A percentile compares a stretch with the other conserved stretches of the same genome.
These are phyloP conservation scores for Jaculus jaculus DNA, from an alignment of 2,113 vertebrate species.

Conservation along the genomic window DNA sequence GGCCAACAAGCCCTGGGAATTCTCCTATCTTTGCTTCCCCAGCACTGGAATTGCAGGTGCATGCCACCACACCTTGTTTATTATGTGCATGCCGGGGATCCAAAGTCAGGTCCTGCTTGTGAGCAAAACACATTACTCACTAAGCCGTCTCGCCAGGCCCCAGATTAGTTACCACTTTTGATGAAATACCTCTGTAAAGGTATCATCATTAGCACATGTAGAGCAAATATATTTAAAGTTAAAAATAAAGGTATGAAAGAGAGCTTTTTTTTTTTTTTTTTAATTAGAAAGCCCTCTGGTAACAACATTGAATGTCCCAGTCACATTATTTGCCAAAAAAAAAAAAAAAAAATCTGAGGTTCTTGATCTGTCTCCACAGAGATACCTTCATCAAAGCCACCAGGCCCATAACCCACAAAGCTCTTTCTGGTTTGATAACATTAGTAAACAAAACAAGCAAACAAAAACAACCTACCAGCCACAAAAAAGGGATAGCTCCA, in stretches of 20 bases:
- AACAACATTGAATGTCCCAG: not conserved
- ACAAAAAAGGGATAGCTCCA: constrained; percentile 3
- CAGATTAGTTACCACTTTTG: not conserved
- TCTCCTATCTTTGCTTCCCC: too few relatives aligned
- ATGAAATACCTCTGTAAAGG: constrained; percentile 14
- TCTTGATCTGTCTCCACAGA: not conserved
- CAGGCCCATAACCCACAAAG: not conserved
- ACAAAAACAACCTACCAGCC: not conserved
- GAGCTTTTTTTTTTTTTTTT: too few relatives aligned
- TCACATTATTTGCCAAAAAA: not conserved
- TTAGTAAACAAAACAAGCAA: constrained; percentile 23
- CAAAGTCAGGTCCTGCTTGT: too few relatives aligned
- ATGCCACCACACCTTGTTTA: too few relatives aligned
- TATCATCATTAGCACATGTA: not conserved
- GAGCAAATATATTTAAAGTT: constrained; percentile 10
- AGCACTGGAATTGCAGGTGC: too few relatives aligned
- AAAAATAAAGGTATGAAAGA: not conserved
- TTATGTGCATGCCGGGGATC: too few relatives aligned
- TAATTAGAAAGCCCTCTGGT: not conserved
- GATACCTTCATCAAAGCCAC: constrained; percentile 22
- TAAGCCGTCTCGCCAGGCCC: too few relatives aligned
- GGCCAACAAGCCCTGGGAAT: too few relatives aligned
- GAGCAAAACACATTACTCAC: too few relatives aligned
- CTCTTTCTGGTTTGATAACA: constrained; percentile 56
- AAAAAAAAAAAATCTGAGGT: not conserved